These are phyloP conservation scores for Misgurnus anguillicaudatus DNA, from an alignment of 2,113 vertebrate genomes.

Conservation along the genomic window DNA sequence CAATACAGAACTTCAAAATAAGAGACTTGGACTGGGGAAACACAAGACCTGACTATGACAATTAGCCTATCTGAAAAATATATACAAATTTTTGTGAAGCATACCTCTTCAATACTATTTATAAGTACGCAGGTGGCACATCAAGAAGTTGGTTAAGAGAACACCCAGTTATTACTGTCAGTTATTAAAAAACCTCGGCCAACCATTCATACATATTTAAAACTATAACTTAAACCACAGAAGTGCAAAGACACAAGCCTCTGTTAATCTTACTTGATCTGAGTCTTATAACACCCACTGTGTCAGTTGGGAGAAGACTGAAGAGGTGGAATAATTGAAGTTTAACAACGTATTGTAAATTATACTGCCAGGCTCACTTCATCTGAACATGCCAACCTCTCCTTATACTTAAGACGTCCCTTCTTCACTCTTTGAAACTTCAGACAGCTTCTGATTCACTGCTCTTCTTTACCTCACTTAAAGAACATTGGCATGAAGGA, in stretches of 20 bases:
- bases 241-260: neutral
- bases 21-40: no score
- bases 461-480: conserved; percentile 13
- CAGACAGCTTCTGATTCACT: conserved; percentile 16
- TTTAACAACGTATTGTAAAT: conserved; percentile 44
- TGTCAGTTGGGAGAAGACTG: neutral
- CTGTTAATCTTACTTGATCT: conserved; percentile 20
- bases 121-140: neutral
- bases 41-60: no score
- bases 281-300: conserved; percentile 10
- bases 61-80: no score
- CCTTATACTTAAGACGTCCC: conserved; percentile 10
- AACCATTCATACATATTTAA: neutral
- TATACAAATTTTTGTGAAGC: no score
- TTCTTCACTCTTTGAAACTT: conserved; percentile 1
- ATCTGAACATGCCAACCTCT: conserved; percentile 23
- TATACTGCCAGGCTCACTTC: conserved; percentile 13
- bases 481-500: conserved; percentile 3
- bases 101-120: no score
- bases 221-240: neutral
- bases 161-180: no score
- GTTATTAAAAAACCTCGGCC: no score
- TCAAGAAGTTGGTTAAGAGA: neutral
- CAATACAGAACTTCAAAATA: no score
- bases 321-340: conserved; percentile 33